Evolutionary conservation across 2,888 invertebrate species (phyloP).

Genomic region (Acleris holmiana): DNA sequence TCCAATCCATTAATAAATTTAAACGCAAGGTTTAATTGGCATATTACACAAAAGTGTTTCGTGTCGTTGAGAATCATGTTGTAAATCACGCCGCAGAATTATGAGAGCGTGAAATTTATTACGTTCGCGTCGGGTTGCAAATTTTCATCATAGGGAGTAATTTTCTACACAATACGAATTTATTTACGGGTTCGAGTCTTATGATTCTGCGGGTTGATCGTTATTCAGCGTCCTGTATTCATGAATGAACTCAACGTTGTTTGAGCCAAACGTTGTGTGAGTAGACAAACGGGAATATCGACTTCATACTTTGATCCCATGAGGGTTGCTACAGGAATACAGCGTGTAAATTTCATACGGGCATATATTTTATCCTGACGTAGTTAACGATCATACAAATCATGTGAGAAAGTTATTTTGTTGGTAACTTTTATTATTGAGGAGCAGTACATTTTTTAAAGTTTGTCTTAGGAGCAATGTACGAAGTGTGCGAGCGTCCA

Average conservation of each 20-base stretch:
- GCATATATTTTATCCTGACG: too few relatives aligned
- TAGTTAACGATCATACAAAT: too few relatives aligned
- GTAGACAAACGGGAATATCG: not conserved
- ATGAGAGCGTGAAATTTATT: constrained; percentile 79
- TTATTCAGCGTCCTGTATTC: constrained; percentile 13
- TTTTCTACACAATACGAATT: constrained; percentile 37
- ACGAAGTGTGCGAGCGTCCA: too few relatives aligned
- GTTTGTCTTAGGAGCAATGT: too few relatives aligned
- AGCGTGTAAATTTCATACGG: too few relatives aligned
- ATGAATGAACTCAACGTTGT: constrained; percentile 1
- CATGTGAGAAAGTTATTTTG: too few relatives aligned
- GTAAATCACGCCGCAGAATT: constrained; percentile 75
- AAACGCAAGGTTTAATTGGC: constrained; percentile 59
- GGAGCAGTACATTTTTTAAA: too few relatives aligned
- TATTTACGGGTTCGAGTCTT: constrained; percentile 32
- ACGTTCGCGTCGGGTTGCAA: constrained; percentile 72
- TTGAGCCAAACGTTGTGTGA: not conserved
- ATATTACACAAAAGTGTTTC: constrained; percentile 62
- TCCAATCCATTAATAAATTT: constrained; percentile 45
- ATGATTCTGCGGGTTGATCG: constrained; percentile 17
- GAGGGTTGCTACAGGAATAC: too few relatives aligned
- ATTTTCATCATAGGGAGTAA: constrained; percentile 65
- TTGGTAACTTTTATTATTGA: too few relatives aligned
- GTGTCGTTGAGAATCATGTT: constrained; percentile 62
- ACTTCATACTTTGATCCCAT: not conserved